These are phyloP conservation scores for Conus ventricosus DNA, from an alignment of 1,140 invertebrate species.

Conservation along the genomic window DNA sequence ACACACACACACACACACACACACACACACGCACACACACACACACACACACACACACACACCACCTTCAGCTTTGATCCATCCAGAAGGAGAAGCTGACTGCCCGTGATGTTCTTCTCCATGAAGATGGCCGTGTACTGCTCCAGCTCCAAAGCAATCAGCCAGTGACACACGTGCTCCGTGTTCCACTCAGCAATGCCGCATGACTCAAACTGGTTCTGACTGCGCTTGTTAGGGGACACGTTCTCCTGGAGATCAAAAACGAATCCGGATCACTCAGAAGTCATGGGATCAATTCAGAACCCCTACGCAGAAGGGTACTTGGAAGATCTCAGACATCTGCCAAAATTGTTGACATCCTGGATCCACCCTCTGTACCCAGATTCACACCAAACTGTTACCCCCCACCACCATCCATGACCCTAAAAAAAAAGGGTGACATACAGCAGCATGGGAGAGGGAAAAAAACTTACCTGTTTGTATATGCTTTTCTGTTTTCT, in stretches of 20 bases:
- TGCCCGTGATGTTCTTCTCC: constrained; percentile 88
- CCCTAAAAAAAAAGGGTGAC: too few species aligned
- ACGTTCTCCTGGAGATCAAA: constrained; percentile 47
- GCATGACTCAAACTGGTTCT: constrained; percentile 65
- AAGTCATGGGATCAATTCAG: background rate
- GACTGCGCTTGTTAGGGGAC: constrained; percentile 50
- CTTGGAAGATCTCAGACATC: too few species aligned
- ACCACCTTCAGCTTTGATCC: constrained; percentile 88
- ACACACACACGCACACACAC: background rate
- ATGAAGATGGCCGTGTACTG: constrained; percentile 89
- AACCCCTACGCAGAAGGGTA: too few species aligned
- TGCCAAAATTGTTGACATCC: too few species aligned
- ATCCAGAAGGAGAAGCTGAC: constrained; percentile 86
- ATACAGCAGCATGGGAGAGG: too few species aligned
- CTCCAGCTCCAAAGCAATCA: constrained; percentile 87
- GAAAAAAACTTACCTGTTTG: too few species aligned
- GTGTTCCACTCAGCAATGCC: constrained; percentile 85
- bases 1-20: background rate
- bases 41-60: constrained; percentile 19
- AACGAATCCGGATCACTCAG: background rate
- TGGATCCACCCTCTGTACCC: too few species aligned
- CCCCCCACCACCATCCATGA: too few species aligned
- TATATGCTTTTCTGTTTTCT: too few species aligned
- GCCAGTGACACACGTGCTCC: constrained; percentile 93
- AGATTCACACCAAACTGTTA: too few species aligned